phyloP scores from a whole-genome alignment of 2,113 vertebrate species.

The Caracal caracal region DNA sequence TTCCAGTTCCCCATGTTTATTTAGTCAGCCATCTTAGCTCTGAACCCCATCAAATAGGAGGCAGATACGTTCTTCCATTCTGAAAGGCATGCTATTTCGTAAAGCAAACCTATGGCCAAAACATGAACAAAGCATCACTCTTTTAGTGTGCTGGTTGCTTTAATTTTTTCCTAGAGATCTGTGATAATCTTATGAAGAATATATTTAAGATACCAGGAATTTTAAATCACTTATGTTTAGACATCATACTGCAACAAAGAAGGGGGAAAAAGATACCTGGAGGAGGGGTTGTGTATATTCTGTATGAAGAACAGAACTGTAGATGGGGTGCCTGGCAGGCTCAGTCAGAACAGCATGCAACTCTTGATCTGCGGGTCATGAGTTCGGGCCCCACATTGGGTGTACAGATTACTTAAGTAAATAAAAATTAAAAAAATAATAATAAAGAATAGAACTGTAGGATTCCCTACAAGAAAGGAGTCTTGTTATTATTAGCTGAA shows the following conservation, averaged over 20 bases:
- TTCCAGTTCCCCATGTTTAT: constrained; percentile 92
- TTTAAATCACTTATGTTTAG: constrained; percentile 32
- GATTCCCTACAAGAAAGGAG: background rate
- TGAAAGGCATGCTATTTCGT: background rate
- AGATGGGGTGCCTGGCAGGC: background rate
- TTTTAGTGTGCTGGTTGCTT: background rate
- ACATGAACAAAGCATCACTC: constrained; percentile 45
- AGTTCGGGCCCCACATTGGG: background rate
- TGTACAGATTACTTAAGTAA: background rate
- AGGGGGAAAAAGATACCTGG: background rate
- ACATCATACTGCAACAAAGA: background rate
- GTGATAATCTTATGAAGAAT: constrained; percentile 10
- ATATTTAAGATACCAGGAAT: background rate
- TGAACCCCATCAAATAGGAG: constrained; percentile 33
- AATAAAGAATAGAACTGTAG: background rate
- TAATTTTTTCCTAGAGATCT: constrained; percentile 27
- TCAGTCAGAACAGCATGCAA: background rate
- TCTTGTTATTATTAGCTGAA: background rate
- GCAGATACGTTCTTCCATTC: constrained; percentile 39
- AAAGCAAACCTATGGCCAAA: constrained; percentile 56
- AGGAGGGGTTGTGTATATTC: background rate
- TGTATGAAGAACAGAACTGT: background rate
- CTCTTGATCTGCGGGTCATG: background rate
- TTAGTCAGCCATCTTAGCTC: constrained; percentile 85
- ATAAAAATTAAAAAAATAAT: background rate